A percentile compares a stretch with the other conserved stretches of the same genome.
These are phyloP conservation scores for Stenurella melanura DNA, from an alignment of 2,888 invertebrate species.

Conservation along the genomic window DNA sequence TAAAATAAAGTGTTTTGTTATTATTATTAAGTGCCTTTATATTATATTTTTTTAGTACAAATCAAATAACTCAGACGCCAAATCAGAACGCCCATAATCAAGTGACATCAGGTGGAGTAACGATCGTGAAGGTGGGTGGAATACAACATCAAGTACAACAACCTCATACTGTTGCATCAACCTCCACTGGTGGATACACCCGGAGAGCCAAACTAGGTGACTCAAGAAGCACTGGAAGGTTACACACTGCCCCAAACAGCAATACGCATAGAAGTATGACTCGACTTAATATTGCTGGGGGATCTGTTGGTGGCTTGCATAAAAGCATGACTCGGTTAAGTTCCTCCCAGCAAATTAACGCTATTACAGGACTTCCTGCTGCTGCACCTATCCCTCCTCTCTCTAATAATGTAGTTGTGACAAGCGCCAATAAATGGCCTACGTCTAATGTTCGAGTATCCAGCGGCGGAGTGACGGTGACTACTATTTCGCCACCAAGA, in stretches of 20 bases:
- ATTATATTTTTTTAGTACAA: conserved; percentile 68
- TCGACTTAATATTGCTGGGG: conserved; percentile 83
- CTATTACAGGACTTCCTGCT: conserved; percentile 56
- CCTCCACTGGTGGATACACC: conserved; percentile 74
- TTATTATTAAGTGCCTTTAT: too few relatives aligned
- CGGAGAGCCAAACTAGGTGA: conserved; percentile 82
- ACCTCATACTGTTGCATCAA: conserved; percentile 55
- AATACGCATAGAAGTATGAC: conserved; percentile 88
- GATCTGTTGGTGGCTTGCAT: conserved; percentile 86
- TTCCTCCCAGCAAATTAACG: conserved; percentile 82
- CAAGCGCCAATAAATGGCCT: conserved; percentile 75
- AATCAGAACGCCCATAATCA: conserved; percentile 70
- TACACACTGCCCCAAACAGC: conserved; percentile 82
- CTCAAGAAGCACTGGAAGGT: conserved; percentile 84
- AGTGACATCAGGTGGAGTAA: conserved; percentile 85
- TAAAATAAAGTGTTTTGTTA: too few relatives aligned
- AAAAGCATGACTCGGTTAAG: conserved; percentile 89
- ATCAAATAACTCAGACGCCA: conserved; percentile 62
- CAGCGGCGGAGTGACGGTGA: conserved; percentile 80
- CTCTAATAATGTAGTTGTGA: conserved; percentile 74
- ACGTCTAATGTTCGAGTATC: conserved; percentile 73
- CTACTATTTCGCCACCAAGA: conserved; percentile 76
- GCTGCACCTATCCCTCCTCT: conserved; percentile 70
- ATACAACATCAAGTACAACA: conserved; percentile 52
- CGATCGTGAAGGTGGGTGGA: conserved; percentile 85